Evolutionary conservation across 1,140 invertebrate genomes (phyloP).

Genomic region (Teleogryllus occipitalis): DNA sequence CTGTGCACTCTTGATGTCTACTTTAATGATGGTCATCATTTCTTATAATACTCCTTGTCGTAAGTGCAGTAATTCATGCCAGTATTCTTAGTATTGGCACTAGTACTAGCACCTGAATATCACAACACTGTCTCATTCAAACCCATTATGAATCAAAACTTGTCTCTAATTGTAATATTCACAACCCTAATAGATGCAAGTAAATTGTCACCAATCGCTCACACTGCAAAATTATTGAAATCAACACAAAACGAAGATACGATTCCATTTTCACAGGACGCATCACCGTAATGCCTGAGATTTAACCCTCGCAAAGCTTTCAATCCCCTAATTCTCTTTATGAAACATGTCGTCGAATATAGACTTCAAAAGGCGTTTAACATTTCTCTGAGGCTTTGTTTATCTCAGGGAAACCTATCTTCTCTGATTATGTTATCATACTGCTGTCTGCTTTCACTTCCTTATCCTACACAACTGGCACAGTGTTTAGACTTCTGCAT

Average conservation of each 20-base stretch:
- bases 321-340: background rate
- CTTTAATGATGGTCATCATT: background rate
- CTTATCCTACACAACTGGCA: background rate
- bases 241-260: background rate
- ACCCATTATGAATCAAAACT: background rate
- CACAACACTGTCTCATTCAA: background rate
- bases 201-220: background rate
- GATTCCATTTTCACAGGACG: background rate
- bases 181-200: background rate
- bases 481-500: background rate
- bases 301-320: conserved; percentile 1
- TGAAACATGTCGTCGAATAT: background rate
- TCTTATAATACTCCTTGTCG: background rate
- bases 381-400: background rate
- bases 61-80: background rate
- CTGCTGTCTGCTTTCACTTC: background rate
- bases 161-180: background rate
- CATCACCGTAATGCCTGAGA: background rate
- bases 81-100: background rate
- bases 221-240: background rate
- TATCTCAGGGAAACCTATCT: background rate
- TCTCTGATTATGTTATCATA: background rate
- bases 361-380: background rate
- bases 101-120: background rate
- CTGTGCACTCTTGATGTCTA: conserved; percentile 10